A percentile compares a stretch with the other conserved stretches of the same genome.
Evolutionary conservation across 2,797 vertebrate genomes (phyloP).

Genomic region (Trichosurus vulpecula): DNA sequence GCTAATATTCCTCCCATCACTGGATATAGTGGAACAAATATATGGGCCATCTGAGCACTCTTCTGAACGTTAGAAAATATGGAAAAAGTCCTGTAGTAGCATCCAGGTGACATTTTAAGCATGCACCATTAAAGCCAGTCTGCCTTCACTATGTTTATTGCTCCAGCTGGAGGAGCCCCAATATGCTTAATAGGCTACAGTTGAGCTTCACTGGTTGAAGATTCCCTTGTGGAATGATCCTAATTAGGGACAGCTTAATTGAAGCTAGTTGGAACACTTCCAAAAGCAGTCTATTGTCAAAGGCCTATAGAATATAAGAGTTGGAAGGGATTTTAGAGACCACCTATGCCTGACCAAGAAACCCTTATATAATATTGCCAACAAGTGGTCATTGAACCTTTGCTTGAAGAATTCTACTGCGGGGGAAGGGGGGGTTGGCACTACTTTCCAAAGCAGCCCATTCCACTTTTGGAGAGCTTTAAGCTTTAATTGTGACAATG

Average conservation of each 20-base stretch:
- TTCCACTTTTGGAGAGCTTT: background rate
- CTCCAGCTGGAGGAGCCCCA: background rate
- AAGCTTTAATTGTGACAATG: background rate
- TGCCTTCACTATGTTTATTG: background rate
- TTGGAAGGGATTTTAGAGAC: background rate
- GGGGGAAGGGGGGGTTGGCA: background rate
- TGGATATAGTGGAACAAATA: background rate
- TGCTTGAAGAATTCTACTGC: background rate
- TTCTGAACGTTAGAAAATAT: background rate
- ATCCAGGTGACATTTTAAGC: background rate
- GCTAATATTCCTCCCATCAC: background rate
- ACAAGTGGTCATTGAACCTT: background rate
- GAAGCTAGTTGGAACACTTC: background rate
- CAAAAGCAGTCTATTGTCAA: background rate
- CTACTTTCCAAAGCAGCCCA: background rate
- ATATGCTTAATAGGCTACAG: background rate
- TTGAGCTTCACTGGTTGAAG: slow-evolving; percentile 1
- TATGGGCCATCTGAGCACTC: background rate
- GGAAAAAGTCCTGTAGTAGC: background rate
- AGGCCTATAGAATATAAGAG: background rate
- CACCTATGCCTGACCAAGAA: background rate
- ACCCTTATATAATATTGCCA: background rate
- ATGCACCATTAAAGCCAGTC: background rate
- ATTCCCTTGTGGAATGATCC: background rate
- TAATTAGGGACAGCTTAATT: background rate